Evolutionary conservation across 2,113 vertebrate genomes (phyloP).

Genomic region (Campylomormyrus numenius): DNA sequence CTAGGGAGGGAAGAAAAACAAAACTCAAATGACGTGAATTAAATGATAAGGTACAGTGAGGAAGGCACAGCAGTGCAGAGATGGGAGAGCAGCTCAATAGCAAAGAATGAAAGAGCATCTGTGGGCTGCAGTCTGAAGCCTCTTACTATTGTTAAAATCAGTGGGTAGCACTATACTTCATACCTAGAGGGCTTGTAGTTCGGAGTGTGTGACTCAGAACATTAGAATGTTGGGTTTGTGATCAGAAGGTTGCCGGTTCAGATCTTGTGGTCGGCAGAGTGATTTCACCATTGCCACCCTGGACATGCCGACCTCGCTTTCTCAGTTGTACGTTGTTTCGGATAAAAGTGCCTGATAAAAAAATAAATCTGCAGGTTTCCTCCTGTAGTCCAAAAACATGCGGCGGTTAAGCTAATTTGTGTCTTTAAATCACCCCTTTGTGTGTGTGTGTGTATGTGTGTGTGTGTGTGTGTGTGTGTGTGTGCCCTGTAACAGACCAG

Average conservation of each 20-base stretch:
- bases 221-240: background rate
- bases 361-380: background rate
- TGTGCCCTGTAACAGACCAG: background rate
- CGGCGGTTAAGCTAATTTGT: background rate
- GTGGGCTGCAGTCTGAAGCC: background rate
- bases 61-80: background rate
- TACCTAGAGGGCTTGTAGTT: background rate
- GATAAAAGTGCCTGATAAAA: background rate
- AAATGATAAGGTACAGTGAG: slow-evolving; percentile 5
- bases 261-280: background rate
- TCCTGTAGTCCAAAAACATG: background rate
- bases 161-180: background rate
- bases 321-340: background rate
- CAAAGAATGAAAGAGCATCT: background rate
- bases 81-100: background rate
- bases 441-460: background rate
- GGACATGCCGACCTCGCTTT: background rate
- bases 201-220: background rate
- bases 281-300: background rate
- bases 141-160: background rate
- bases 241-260: background rate
- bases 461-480: background rate
- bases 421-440: background rate
- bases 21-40: background rate
- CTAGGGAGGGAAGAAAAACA: background rate